Conservation (phyloP, 2,797 vertebrate species). For the Falco naumanni region DNA sequence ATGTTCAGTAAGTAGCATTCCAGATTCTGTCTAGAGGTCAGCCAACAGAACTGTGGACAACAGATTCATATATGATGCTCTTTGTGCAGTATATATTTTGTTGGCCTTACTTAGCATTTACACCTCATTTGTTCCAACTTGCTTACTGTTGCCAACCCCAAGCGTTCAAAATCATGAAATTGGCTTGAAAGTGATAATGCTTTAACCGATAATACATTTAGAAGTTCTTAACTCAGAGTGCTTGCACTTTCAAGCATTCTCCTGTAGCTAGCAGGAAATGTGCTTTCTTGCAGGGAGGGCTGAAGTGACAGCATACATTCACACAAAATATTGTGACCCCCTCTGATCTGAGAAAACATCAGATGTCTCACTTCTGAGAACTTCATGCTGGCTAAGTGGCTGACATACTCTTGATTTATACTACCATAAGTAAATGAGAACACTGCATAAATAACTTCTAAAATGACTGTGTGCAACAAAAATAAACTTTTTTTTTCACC, state of each 20-base stretch:
- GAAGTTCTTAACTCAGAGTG: neutral
- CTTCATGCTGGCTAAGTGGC: neutral
- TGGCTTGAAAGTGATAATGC: neutral
- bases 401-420: neutral
- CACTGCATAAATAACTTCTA: neutral
- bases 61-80: slow-evolving; percentile 10
- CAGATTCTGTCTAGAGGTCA: slow-evolving; percentile 28
- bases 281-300: neutral
- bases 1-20: neutral
- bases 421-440: neutral
- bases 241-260: neutral
- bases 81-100: neutral
- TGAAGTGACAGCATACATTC: neutral
- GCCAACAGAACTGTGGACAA: neutral
- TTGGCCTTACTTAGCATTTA: slow-evolving; percentile 28
- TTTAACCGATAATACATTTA: neutral
- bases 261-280: neutral
- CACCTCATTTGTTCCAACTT: slow-evolving; percentile 15
- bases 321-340: neutral
- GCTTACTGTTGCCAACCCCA: neutral
- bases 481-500: neutral
- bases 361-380: neutral
- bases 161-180: neutral
- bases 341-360: neutral
- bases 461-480: neutral